Evolutionary conservation across 2,888 invertebrate genomes (phyloP).

Genomic region (Conus canariensis): DNA sequence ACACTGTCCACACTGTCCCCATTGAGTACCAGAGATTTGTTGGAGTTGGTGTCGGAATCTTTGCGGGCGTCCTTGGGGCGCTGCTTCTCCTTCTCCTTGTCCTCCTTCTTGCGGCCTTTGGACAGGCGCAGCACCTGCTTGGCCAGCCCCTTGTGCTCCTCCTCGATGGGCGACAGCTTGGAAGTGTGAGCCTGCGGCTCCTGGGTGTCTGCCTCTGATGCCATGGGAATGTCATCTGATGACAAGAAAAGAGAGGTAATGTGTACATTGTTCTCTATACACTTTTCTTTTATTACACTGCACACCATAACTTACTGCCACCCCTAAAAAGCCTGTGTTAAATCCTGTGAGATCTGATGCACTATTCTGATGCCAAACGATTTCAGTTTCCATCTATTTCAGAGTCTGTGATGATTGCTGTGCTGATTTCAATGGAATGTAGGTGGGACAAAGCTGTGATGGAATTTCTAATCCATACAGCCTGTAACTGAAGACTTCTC

Average conservation of each 20-base stretch:
- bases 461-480: too few relatives aligned
- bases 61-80: constrained; percentile 51
- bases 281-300: too few relatives aligned
- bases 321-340: too few relatives aligned
- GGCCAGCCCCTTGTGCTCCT: constrained; percentile 44
- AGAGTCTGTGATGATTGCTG: too few relatives aligned
- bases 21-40: constrained; percentile 49
- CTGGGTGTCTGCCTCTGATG: background rate
- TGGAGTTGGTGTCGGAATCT: constrained; percentile 51
- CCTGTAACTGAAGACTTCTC: too few relatives aligned
- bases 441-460: too few relatives aligned
- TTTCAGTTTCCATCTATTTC: too few relatives aligned
- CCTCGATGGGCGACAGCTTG: constrained; percentile 46
- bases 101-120: constrained; percentile 51
- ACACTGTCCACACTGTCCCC: constrained; percentile 59
- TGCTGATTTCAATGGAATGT: too few relatives aligned
- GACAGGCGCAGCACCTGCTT: constrained; percentile 24
- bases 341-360: too few relatives aligned
- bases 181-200: background rate
- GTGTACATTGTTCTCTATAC: background rate
- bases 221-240: constrained; percentile 41
- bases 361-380: too few relatives aligned
- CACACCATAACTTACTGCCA: too few relatives aligned
- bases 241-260: background rate
- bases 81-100: constrained; percentile 47